phyloP scores from a whole-genome alignment of 1,140 invertebrate genomes.

The Coboldia fuscipes region DNA sequence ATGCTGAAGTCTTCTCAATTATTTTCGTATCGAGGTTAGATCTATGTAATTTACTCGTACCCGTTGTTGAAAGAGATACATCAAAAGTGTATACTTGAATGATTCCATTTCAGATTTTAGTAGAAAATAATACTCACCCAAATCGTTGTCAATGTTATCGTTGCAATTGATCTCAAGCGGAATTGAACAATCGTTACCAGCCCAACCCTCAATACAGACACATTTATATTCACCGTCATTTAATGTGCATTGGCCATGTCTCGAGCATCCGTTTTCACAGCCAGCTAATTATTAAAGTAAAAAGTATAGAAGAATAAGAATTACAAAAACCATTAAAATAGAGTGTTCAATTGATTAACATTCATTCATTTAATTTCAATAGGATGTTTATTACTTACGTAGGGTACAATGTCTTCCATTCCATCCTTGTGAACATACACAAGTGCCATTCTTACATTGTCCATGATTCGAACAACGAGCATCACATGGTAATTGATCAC shows the following conservation, averaged over 20 bases:
- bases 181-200: conserved; percentile 76
- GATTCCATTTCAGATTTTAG: background rate
- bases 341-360: conserved; percentile 6
- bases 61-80: background rate
- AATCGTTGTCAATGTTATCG: conserved; percentile 89
- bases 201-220: conserved; percentile 77
- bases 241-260: conserved; percentile 70
- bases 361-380: conserved; percentile 1
- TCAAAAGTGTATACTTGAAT: background rate
- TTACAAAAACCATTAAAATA: background rate
- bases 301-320: background rate
- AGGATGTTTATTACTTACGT: conserved; percentile 42
- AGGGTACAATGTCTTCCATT: conserved; percentile 90
- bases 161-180: conserved; percentile 79
- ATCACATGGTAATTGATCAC: conserved; percentile 76
- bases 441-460: conserved; percentile 92
- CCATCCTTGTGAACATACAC: conserved; percentile 91
- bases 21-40: background rate
- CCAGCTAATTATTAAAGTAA: conserved; percentile 42
- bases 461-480: conserved; percentile 84
- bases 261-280: conserved; percentile 80
- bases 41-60: too few relatives aligned
- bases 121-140: conserved; percentile 40
- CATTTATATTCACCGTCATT: conserved; percentile 78
- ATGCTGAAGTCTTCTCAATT: background rate